Percentiles rank a stretch among this genome's conserved stretches.
Evolutionary conservation across 2,113 vertebrate species (phyloP).

Genomic region (Dasyornis broadbenti): DNA sequence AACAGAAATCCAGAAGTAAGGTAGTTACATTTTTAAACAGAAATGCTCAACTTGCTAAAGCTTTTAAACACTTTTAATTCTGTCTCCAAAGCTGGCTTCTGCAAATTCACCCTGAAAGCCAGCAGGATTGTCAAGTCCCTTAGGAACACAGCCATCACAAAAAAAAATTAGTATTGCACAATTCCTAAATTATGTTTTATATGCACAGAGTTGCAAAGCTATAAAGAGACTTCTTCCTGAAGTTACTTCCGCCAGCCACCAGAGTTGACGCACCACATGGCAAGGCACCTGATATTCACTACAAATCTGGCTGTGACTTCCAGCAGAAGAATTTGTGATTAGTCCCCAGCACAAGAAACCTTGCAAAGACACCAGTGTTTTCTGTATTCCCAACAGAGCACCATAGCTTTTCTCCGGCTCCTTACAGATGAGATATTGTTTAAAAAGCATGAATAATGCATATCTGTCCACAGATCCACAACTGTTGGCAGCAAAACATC

Average conservation of each 20-base stretch:
- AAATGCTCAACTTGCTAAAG: not conserved
- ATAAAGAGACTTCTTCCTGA: not conserved
- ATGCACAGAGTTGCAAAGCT: not conserved
- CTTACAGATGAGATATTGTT: not conserved
- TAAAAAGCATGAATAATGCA: not conserved
- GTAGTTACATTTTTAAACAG: not conserved
- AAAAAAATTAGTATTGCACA: not conserved
- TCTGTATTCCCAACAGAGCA: not conserved
- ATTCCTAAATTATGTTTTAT: not conserved
- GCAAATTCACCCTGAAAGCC: not conserved
- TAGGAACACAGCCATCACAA: not conserved
- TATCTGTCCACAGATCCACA: not conserved
- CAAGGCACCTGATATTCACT: not conserved
- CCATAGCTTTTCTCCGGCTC: not conserved
- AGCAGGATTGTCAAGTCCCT: not conserved
- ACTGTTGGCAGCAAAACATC: not conserved
- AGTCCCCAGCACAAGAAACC: not conserved
- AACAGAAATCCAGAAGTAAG: not conserved
- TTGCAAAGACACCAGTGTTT: not conserved
- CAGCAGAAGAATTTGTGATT: not conserved
- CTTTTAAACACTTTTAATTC: not conserved
- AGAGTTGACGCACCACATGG: not conserved
- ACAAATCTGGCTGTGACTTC: not conserved
- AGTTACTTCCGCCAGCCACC: not conserved
- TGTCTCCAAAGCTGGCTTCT: not conserved